Base-by-base conservation (phyloP, 2,797 vertebrate genomes). In the Yasuhikotakia modesta region DNA sequence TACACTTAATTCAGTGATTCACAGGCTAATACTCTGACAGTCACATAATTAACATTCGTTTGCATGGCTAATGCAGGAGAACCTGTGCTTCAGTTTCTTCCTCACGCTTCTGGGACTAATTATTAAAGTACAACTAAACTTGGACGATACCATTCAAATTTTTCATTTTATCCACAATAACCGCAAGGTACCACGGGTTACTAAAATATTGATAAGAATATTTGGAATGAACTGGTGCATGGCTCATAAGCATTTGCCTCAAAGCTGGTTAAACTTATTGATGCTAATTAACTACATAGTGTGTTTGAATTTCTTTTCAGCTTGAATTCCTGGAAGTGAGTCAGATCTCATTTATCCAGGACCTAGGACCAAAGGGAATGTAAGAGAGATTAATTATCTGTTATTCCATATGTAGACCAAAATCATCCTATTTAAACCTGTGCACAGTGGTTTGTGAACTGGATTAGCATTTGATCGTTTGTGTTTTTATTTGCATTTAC, bases 11-110 rank as follows among this genome's bases (percentile, higher is more conserved):
- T 52, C 57, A 75, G 68, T 53, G 78, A 55, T 70, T 76, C 73
- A 74, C 84, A 83, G 83, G 78, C 80, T 84, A 84, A 79, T 87
- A 79, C 83, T 88, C 79, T 87, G 89, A 91, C 87, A 90, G 86
- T 82, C 84, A 86, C 76, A 80, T 88, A 87, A 91, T 89, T 90
- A 89, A 79, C 75, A 82, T 87, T 88, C 77, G 82, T 83, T 89
- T 87, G 86, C 83, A 84, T 79, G 78, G 75, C 90, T 93, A 92
- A 92, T 93, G 92, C 90, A 88, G 87, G 85, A 46, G 46, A 82
- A 84, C 77, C 66, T 80, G 78, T 61, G 14, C 48, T 17, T 76
- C 17, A 30, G 30, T 57, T 68, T 79, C 32, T 22, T 32, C 35
- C 66, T 69, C 43, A 64, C 48, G 19, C 58, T 43, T 63, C 3